Evolutionary conservation across 2,113 vertebrate genomes (phyloP), one percentile per base, ranked within the genome.

Genomic region (Zosterops borbonicus): DNA sequence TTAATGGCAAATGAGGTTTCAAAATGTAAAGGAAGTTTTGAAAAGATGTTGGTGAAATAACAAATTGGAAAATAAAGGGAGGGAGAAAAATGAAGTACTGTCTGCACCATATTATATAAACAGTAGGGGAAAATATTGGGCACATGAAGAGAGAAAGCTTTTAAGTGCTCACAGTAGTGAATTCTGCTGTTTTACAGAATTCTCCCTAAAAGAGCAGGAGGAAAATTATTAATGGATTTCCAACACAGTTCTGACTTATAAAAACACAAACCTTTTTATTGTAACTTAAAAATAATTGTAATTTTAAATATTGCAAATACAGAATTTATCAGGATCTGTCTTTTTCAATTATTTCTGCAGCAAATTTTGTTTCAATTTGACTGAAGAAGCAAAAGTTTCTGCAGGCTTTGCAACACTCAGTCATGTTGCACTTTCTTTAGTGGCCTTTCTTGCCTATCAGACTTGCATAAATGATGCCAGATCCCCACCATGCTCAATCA

Each of bases 1-100:
- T 70, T 83, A 64, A 74, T 83, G 46, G 28, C 25, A 92, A 87
- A 86, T 74, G 55, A 77, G 41, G 18, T 89, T 91, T 92, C 52
- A 65, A 81, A 80, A 74, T 5, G 6, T 4, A 78, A 11, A 39
- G 35, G 18, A 70, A 74, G 35, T 50, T 92, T 87, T 67, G 55
- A 89, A 92, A 87, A 83, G 0, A 44, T 37, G 56, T 6, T 9
- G 19, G 46, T 77, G 50, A 89, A 95, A 39, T 7, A 86, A 74
- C 39, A 84, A 58, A 86, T 37, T 65, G 25, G 42, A 73, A 89
- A 77, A 83, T 52, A 80, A 91, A 81, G 9, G 3, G 28, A 74
- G n/a, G 25, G 17, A 87, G 47, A 65, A 87, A 92, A 83, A 74
- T 33, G 2, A 81, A 89, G 37, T 31, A 62, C 35, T 47, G 56